Percentiles rank a stretch among this genome's conserved stretches.
phyloP scores from a whole-genome alignment of 2,888 invertebrate genomes.

The Ramazzottius varieornatus region DNA sequence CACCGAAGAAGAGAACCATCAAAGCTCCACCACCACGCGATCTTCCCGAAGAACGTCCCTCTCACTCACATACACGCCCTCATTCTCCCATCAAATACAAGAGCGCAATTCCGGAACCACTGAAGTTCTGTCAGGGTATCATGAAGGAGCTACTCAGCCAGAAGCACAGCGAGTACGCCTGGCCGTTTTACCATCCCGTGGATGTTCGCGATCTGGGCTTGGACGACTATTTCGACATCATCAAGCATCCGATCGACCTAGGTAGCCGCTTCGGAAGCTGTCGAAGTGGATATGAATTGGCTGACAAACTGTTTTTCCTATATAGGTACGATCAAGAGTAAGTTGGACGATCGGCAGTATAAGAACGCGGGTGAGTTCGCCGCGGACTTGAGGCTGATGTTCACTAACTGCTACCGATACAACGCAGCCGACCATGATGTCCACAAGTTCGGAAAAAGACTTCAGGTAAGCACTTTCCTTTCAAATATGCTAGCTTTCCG shows the following conservation, averaged over 20 bases:
- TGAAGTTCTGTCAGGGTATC: too few relatives aligned
- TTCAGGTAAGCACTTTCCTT: slow-evolving; percentile 38
- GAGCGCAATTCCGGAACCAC: background rate
- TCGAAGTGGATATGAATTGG: too few relatives aligned
- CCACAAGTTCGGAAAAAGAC: slow-evolving; percentile 82
- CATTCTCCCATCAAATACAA: too few relatives aligned
- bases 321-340: slow-evolving; percentile 64
- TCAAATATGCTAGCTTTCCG: background rate
- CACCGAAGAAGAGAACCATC: too few relatives aligned
- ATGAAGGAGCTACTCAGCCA: too few relatives aligned
- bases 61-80: too few relatives aligned
- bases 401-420: slow-evolving; percentile 96
- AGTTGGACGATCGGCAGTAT: slow-evolving; percentile 87
- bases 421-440: slow-evolving; percentile 97
- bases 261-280: too few relatives aligned
- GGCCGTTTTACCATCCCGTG: slow-evolving; percentile 97
- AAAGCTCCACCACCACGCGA: too few relatives aligned
- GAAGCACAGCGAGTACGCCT: too few relatives aligned
- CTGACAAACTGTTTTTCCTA: too few relatives aligned
- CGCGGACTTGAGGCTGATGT: slow-evolving; percentile 80
- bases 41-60: too few relatives aligned
- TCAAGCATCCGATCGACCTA: slow-evolving; percentile 97
- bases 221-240: too few relatives aligned
- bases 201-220: slow-evolving; percentile 76
- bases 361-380: slow-evolving; percentile 77